Evolutionary conservation across 2,113 vertebrate genomes (phyloP).

Genomic region (Zosterops hypoxanthus): DNA sequence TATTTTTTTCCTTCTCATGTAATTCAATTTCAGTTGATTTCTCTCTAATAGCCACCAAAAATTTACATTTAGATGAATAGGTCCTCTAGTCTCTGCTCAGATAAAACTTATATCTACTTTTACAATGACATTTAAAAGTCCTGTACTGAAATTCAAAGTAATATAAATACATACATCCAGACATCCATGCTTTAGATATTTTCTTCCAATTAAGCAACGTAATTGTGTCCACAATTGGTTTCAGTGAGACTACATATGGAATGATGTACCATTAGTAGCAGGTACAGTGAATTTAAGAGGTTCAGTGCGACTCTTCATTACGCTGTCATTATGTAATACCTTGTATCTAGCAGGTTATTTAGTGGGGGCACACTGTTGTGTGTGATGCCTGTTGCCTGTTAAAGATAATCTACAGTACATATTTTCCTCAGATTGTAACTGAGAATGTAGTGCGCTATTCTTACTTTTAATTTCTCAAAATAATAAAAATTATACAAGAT

Average conservation of each 20-base stretch:
- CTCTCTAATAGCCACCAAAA: background rate
- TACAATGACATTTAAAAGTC: background rate
- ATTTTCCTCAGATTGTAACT: background rate
- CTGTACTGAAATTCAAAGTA: background rate
- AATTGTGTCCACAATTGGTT: background rate
- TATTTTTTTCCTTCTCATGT: background rate
- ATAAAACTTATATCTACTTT: background rate
- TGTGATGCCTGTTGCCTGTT: background rate
- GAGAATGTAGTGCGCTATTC: background rate
- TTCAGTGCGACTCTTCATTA: background rate
- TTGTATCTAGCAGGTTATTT: background rate
- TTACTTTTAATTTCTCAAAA: background rate
- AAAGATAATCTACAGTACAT: background rate
- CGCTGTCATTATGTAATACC: background rate
- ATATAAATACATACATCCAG: background rate
- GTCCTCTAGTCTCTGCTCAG: background rate
- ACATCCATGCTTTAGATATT: background rate
- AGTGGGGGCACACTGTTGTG: background rate
- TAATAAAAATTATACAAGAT: background rate
- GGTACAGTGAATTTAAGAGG: background rate
- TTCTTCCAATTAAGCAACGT: background rate
- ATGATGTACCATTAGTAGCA: background rate
- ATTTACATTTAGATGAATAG: background rate
- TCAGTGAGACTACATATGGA: background rate
- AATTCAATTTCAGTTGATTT: background rate